Base-by-base conservation (phyloP, 2,888 invertebrate species). In the Sinohyriopsis cumingii region DNA sequence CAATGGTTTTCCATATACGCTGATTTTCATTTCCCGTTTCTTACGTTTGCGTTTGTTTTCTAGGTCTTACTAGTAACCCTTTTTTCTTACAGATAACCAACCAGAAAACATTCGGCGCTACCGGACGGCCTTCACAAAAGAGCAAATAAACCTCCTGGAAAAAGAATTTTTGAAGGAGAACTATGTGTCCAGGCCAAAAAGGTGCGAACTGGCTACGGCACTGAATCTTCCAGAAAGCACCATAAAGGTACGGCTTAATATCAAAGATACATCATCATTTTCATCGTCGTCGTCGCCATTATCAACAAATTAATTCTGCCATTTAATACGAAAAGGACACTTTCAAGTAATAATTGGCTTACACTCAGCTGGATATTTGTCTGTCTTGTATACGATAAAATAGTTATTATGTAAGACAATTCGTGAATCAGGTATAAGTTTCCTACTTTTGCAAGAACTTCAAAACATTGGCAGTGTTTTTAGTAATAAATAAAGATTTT, bases 121-220 rank as follows among this genome's bases (percentile, higher is more conserved):
- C 90, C 93, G 99, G 63, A 99, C 99, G 0, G 99, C 99, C 0
- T 99, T 99, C 91, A 97, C 97, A 0, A 92, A 98, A 19, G 99
- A 99, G 88, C 99, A 99, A 89, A 91, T 99, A 60, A 94, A 93
- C 0, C 92, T 96, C 20, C 91, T 99, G 67, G 99, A 99, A 91
- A 96, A 97, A 85, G 99, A 99, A 90, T 99, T 99, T 89, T 94
- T 94, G 91, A 95, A 96, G 84, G 99, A 99, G 91, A 99, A 98
- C 90, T 99, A 99, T 91, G 98, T 99, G 0, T 97, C 97, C 1
- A 92, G 99, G 68, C 99, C 99, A 0, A 92, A 97, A 71, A 92
- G 99, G 76, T 97, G 98, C 88, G 99, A 99, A 90, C 91, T 99
- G 57, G 99, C 99, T 0, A 94, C 96, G 0, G 95, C 96, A 85